These are phyloP conservation scores for Malacoctenus gilli DNA, from an alignment of 2,797 vertebrate genomes.

Conservation along the genomic window DNA sequence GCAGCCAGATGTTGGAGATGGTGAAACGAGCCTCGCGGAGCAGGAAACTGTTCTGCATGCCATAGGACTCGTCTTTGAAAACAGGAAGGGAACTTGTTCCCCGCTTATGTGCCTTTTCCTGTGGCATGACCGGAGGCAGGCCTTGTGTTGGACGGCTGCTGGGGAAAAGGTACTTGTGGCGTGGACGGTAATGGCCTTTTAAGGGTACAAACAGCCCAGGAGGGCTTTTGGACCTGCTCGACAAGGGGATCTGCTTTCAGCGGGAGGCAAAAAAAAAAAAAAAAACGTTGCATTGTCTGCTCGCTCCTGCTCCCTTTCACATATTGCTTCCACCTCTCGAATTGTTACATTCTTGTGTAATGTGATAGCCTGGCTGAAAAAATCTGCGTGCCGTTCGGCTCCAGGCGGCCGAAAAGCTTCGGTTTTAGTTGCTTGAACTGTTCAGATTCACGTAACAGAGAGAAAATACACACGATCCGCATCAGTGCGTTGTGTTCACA, in stretches of 20 bases:
- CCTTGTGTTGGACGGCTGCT: constrained; percentile 82
- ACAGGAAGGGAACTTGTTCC: constrained; percentile 95
- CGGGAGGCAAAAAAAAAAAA: no score
- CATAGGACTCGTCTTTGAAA: constrained; percentile 89
- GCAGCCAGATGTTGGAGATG: constrained; percentile 86
- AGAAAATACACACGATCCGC: no score
- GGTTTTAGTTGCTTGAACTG: no score
- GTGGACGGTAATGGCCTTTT: constrained; percentile 80
- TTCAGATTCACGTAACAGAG: no score
- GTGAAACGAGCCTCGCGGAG: constrained; percentile 77
- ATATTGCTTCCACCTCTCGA: constrained; percentile 12
- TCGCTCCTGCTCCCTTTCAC: constrained; percentile 3
- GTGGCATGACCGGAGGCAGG: constrained; percentile 85
- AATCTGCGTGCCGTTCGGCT: no score
- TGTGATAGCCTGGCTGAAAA: constrained; percentile 1
- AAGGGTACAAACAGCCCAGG: constrained; percentile 61
- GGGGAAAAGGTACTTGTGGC: constrained; percentile 80
- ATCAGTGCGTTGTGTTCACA: no score
- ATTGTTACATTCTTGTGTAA: neutral
- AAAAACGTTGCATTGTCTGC: neutral
- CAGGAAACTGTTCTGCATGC: constrained; percentile 86
- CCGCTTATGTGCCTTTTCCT: constrained; percentile 88
- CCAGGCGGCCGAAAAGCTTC: no score
- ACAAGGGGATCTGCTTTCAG: constrained; percentile 25
- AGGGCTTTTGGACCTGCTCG: constrained; percentile 27